These are phyloP conservation scores for Calameuta idolon DNA, from an alignment of 2,888 invertebrate genomes.

Conservation along the genomic window DNA sequence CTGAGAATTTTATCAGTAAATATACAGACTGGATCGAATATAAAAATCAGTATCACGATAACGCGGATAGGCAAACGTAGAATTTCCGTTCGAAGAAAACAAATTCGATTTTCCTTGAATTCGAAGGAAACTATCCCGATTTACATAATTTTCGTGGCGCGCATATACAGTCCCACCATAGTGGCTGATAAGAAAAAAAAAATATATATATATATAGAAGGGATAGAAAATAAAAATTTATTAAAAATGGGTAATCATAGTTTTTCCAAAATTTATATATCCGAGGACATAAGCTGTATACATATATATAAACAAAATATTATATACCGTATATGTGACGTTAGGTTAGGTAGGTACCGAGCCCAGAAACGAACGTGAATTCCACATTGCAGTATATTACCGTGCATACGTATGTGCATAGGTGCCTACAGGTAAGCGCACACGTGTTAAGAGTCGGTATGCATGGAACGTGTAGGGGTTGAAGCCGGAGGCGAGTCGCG, in stretches of 20 bases:
- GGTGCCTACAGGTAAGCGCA: background rate
- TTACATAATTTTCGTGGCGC: background rate
- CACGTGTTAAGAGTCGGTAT: background rate
- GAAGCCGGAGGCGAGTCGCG: constrained; percentile 54
- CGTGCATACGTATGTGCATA: background rate
- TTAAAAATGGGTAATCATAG: background rate
- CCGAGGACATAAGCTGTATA: background rate
- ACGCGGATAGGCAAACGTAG: background rate
- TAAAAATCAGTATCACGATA: background rate
- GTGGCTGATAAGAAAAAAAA: background rate
- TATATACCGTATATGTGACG: background rate
- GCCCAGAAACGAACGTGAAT: constrained; percentile 8
- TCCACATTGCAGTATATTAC: background rate
- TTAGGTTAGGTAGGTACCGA: background rate
- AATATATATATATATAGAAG: too few relatives aligned
- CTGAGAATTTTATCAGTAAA: background rate
- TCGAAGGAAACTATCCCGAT: background rate
- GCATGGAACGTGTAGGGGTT: constrained; percentile 17
- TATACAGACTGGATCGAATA: background rate
- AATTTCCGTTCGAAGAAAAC: background rate
- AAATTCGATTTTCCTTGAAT: background rate
- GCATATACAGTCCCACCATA: background rate
- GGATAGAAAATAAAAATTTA: background rate
- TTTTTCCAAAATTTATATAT: background rate
- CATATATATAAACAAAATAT: background rate